These are phyloP conservation scores for Perognathus longimembris DNA, from an alignment of 2,113 vertebrate species.

Conservation along the genomic window DNA sequence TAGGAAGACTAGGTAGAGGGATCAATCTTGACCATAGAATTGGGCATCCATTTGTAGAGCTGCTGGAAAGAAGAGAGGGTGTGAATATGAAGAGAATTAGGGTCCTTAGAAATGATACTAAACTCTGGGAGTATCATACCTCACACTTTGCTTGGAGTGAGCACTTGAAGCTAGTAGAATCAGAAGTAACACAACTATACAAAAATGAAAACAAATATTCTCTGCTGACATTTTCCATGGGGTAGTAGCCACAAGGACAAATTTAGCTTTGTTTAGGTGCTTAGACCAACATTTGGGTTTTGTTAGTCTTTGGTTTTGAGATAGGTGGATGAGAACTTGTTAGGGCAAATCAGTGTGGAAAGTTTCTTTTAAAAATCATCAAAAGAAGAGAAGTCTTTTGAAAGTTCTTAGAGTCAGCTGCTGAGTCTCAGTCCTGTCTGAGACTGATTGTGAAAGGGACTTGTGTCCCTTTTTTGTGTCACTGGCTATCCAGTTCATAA, in stretches of 20 bases:
- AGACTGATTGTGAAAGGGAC: background rate
- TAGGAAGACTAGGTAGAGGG: background rate
- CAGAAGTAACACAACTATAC: background rate
- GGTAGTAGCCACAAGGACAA: background rate
- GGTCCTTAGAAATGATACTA: background rate
- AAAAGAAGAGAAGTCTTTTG: conserved; percentile 13
- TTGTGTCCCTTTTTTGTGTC: background rate
- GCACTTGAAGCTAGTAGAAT: background rate
- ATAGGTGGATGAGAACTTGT: background rate
- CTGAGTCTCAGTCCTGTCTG: background rate
- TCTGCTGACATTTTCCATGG: background rate
- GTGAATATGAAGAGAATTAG: background rate
- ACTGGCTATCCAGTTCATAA: background rate
- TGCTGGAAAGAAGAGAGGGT: background rate
- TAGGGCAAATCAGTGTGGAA: conserved; percentile 11
- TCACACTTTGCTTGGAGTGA: conserved; percentile 1
- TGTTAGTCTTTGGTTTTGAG: conserved; percentile 44
- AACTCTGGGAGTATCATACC: background rate
- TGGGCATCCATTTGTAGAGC: background rate
- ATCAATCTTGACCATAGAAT: conserved; percentile 19
- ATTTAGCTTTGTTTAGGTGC: background rate
- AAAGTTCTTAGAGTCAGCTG: background rate
- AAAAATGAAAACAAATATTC: background rate
- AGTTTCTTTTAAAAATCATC: conserved; percentile 24
- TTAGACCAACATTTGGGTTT: conserved; percentile 37